Evolutionary conservation across 2,888 invertebrate genomes (phyloP), one percentile per base, ranked within the genome.

Genomic region (Cinara cedri): DNA sequence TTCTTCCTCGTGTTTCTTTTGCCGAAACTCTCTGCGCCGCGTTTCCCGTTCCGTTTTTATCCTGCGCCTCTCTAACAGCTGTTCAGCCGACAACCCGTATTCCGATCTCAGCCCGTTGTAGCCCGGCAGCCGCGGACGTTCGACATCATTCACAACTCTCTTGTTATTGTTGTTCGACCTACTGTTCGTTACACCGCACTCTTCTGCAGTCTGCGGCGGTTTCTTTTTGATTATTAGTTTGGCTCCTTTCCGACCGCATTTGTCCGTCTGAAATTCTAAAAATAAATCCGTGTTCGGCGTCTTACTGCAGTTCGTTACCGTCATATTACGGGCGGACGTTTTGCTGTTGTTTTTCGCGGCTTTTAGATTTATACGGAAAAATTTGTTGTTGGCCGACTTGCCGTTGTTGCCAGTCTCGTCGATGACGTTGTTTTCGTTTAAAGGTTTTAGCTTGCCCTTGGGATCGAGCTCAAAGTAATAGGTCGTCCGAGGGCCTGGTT

Each of bases 81-180:
- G 84, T 62, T 83, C 83, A 10, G 83, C 83, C 42, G 82, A 83
- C 13, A 84, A 82, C 10, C 84, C 84, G 72, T 84, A 84, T 70
- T 84, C 84, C 0, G 84, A 84, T n/a, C 83, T 81, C 3, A 84
- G 81, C 42, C 84, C 84, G 72, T 84, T 83, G 70, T 84, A 84
- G 10, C 81, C 80, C 11, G 84, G 84, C 16, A 84, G 81, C 8
- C 74, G 51, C 3, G 78, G 34, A 21, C 81, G 60, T 8, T 78
- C 70, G 34, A 8, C 65, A 34, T 34, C 34, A 34, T 3, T 34
- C 6, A 3, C 34, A 4, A 4, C 34, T 3, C 3, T 6, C 34
- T 6, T 34, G 3, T 34, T 34, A 34, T 34, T 34, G 26, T 49
- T 54, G 1, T 10, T n/a, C 3, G 54, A 51, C 14, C 26, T 74